phyloP scores from a whole-genome alignment of 2,113 vertebrate genomes.

The Corapipo altera region DNA sequence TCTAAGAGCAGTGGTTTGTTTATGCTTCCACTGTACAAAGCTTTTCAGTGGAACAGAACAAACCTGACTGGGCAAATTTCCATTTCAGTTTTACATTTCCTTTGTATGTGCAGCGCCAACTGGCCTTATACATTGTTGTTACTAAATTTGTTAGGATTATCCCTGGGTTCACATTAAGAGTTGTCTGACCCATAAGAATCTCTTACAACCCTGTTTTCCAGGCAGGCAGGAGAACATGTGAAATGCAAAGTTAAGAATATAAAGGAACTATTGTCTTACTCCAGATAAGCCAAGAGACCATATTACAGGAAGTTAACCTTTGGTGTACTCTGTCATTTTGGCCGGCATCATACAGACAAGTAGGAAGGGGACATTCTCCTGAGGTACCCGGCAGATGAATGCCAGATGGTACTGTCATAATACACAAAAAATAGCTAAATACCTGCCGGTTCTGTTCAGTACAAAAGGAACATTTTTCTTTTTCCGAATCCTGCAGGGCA shows the following conservation, averaged over 20 bases:
- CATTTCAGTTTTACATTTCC: neutral
- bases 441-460: neutral
- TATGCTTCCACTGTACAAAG: conserved; percentile 32
- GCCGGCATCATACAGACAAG: neutral
- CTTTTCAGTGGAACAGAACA: conserved; percentile 1
- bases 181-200: conserved; percentile 13
- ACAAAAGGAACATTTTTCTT: conserved; percentile 56
- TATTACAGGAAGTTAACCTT: conserved; percentile 45
- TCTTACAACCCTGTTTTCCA: neutral
- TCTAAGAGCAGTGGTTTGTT: conserved; percentile 45
- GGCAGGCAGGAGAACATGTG: neutral
- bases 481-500: conserved; percentile 11
- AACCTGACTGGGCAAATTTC: neutral
- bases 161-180: neutral
- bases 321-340: conserved; percentile 33
- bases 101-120: neutral
- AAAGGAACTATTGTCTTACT: conserved; percentile 45
- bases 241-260: conserved; percentile 14
- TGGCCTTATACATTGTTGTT: neutral
- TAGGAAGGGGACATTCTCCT: conserved; percentile 39
- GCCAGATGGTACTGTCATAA: conserved; percentile 63
- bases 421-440: conserved; percentile 30
- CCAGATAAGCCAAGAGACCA: conserved; percentile 1
- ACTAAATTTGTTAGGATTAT: neutral
- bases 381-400: conserved; percentile 51